phyloP scores from a whole-genome alignment of 2,113 vertebrate species.

The Lycocorax pyrrhopterus region DNA sequence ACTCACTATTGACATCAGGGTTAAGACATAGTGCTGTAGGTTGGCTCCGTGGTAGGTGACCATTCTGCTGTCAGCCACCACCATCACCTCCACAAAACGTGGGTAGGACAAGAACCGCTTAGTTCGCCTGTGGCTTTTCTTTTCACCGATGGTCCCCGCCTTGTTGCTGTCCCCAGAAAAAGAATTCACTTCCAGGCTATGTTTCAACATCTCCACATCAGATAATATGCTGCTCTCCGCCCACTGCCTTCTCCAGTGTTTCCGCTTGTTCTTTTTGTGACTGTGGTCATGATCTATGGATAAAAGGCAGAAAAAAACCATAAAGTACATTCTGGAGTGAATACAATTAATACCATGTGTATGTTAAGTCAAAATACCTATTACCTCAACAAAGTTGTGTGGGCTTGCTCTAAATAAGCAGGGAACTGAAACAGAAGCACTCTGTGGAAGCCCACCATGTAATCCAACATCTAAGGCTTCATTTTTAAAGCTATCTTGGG shows the following conservation, averaged over 20 bases:
- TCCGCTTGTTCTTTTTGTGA: conserved; percentile 73
- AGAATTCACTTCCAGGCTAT: conserved; percentile 61
- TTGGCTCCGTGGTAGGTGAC: conserved; percentile 91
- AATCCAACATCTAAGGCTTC: neutral
- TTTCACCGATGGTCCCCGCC: conserved; percentile 71
- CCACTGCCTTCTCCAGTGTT: conserved; percentile 57
- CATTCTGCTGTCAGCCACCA: conserved; percentile 97
- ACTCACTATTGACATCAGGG: conserved; percentile 99
- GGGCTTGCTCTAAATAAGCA: neutral
- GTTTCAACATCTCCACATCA: conserved; percentile 75
- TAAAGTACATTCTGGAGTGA: neutral
- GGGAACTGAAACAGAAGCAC: neutral
- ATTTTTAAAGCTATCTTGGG: neutral
- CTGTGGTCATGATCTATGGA: conserved; percentile 80
- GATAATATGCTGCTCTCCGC: conserved; percentile 60
- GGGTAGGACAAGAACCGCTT: conserved; percentile 97
- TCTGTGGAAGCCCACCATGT: neutral
- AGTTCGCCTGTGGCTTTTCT: conserved; percentile 81
- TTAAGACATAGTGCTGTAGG: conserved; percentile 96
- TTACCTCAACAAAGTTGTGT: neutral
- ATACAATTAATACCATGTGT: neutral
- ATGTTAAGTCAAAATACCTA: neutral
- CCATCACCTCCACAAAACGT: conserved; percentile 97
- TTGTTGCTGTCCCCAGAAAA: conserved; percentile 61
- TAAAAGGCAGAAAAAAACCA: neutral